Evolutionary conservation across 2,797 vertebrate species (phyloP).

Genomic region (Huso huso): DNA sequence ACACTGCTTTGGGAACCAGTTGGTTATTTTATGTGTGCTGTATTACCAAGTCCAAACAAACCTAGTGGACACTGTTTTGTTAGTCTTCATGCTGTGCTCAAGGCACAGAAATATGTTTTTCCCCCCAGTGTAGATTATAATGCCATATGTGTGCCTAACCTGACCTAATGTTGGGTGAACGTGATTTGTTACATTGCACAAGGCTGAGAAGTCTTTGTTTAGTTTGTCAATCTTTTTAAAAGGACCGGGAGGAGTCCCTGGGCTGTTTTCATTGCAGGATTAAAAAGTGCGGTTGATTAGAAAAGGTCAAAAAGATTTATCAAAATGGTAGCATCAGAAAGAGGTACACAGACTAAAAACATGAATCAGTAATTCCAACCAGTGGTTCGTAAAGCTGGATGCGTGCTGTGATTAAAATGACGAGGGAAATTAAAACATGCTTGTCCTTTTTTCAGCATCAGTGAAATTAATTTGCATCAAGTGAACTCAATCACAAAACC

Average conservation of each 20-base stretch:
- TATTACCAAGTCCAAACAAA: constrained; percentile 31
- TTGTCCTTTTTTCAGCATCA: background rate
- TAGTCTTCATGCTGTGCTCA: constrained; percentile 7
- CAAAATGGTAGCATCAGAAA: too few species aligned
- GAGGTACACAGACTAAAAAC: too few species aligned
- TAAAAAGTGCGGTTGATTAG: too few species aligned
- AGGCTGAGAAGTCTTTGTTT: background rate
- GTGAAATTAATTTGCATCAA: constrained; percentile 14
- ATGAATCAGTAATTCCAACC: constrained; percentile 5
- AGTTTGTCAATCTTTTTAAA: too few species aligned
- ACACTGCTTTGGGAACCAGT: constrained; percentile 22
- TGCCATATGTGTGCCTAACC: constrained; percentile 11
- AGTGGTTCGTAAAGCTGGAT: constrained; percentile 1
- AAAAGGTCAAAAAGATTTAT: too few species aligned
- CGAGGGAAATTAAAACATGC: constrained; percentile 5
- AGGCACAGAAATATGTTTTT: background rate
- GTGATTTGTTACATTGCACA: constrained; percentile 8
- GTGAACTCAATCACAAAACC: constrained; percentile 7
- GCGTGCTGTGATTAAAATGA: constrained; percentile 6
- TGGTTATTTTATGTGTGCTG: constrained; percentile 25
- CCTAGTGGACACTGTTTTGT: constrained; percentile 22
- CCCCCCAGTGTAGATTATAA: background rate
- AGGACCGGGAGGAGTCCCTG: too few species aligned
- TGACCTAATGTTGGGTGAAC: constrained; percentile 6
- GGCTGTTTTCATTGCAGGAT: too few species aligned